Evolutionary conservation across 2,113 vertebrate genomes (phyloP).

Genomic region (Panthera tigris): DNA sequence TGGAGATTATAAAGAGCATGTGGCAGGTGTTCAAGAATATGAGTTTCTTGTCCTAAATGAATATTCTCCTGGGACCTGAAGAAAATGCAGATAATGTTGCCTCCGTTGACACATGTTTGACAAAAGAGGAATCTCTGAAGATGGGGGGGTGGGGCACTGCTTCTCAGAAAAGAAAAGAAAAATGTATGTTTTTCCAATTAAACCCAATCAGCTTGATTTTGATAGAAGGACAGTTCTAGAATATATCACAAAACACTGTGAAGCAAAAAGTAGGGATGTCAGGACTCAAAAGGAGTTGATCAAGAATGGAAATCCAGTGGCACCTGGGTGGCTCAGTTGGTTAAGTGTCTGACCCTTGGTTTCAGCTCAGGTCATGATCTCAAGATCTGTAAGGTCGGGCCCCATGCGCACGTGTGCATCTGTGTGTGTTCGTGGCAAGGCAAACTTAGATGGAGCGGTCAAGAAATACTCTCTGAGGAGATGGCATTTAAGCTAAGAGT

Average conservation of each 20-base stretch:
- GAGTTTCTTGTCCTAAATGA: background rate
- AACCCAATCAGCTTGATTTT: background rate
- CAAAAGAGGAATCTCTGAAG: background rate
- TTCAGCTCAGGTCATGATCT: no score
- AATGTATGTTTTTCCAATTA: background rate
- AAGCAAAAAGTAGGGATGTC: background rate
- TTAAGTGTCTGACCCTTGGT: no score
- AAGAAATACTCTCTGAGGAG: background rate
- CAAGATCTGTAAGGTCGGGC: no score
- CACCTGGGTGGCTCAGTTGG: no score
- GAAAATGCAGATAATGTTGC: background rate
- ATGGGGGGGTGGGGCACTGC: no score
- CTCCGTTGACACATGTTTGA: background rate
- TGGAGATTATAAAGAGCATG: background rate
- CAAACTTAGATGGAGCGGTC: background rate
- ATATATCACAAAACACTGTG: background rate
- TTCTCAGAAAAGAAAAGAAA: background rate
- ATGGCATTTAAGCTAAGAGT: background rate
- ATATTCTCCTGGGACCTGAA: background rate
- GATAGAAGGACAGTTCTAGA: background rate
- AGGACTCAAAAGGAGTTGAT: background rate
- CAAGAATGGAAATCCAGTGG: background rate
- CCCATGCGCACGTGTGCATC: no score
- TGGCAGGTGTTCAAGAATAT: background rate
- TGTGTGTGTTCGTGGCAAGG: background rate